Percentiles rank a stretch among this genome's conserved stretches.
phyloP scores from a whole-genome alignment of 2,888 invertebrate species.

The Seira musarum region DNA sequence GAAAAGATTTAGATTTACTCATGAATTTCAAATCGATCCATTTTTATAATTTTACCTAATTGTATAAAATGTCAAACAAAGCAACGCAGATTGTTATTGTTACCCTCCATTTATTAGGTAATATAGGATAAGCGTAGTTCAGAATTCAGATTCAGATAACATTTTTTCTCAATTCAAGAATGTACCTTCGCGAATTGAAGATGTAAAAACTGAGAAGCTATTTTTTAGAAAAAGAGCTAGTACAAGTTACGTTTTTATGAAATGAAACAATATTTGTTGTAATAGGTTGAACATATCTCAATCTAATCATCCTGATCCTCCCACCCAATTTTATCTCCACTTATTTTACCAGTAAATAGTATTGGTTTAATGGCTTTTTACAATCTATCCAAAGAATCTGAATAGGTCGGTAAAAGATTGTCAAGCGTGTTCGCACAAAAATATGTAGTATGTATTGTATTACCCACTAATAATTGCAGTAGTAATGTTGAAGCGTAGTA shows the following conservation, averaged over 20 bases:
- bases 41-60: neutral
- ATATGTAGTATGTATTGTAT: too few relatives aligned
- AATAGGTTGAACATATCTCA: neutral
- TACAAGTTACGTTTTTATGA: constrained; percentile 13
- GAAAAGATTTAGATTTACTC: neutral
- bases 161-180: too few relatives aligned
- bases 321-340: constrained; percentile 7
- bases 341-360: neutral
- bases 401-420: too few relatives aligned
- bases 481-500: too few relatives aligned
- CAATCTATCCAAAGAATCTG: constrained; percentile 4
- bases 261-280: neutral
- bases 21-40: neutral
- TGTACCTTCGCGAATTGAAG: too few relatives aligned
- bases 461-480: too few relatives aligned
- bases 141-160: too few relatives aligned
- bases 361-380: neutral
- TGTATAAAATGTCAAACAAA: constrained; percentile 1
- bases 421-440: neutral
- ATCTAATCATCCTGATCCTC: neutral
- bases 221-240: neutral
- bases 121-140: too few relatives aligned
- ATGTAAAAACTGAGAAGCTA: neutral
- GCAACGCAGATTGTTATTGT: constrained; percentile 1
- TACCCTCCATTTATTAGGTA: constrained; percentile 19